These are phyloP conservation scores for Blastobasis adustella DNA, from an alignment of 2,888 invertebrate genomes.

Conservation along the genomic window DNA sequence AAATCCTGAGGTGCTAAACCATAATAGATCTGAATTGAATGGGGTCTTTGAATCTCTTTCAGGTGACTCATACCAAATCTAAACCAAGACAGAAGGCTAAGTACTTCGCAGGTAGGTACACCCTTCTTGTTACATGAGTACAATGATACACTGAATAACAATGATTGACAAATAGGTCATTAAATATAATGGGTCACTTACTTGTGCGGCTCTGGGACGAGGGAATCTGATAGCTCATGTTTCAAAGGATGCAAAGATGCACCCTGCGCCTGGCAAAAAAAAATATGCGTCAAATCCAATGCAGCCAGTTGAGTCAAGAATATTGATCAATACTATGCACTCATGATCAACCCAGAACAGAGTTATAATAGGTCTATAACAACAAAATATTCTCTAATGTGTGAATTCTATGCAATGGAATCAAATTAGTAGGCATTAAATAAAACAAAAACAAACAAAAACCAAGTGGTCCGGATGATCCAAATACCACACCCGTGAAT, in stretches of 20 bases:
- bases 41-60: too few species aligned
- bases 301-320: too few species aligned
- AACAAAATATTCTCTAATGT: slow-evolving; percentile 1
- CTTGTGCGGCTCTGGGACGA: slow-evolving; percentile 87
- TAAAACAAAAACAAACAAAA: slow-evolving; percentile 61
- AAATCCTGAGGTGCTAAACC: too few species aligned
- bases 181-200: slow-evolving; percentile 70
- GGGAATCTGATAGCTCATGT: slow-evolving; percentile 91
- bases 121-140: too few species aligned
- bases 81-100: too few species aligned
- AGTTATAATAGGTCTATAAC: slow-evolving; percentile 10
- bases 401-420: slow-evolving; percentile 30
- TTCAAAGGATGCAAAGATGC: slow-evolving; percentile 77
- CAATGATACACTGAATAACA: too few species aligned
- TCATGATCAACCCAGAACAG: neutral
- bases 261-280: slow-evolving; percentile 76
- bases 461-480: slow-evolving; percentile 41
- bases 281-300: too few species aligned
- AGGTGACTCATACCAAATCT: too few species aligned
- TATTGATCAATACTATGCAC: too few species aligned
- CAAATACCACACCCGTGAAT: slow-evolving; percentile 61
- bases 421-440: slow-evolving; percentile 23
- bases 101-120: too few species aligned
- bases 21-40: too few species aligned
- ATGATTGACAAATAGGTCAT: neutral